Conservation (phyloP, 1,140 invertebrate species). For the Hermetia illucens region DNA sequence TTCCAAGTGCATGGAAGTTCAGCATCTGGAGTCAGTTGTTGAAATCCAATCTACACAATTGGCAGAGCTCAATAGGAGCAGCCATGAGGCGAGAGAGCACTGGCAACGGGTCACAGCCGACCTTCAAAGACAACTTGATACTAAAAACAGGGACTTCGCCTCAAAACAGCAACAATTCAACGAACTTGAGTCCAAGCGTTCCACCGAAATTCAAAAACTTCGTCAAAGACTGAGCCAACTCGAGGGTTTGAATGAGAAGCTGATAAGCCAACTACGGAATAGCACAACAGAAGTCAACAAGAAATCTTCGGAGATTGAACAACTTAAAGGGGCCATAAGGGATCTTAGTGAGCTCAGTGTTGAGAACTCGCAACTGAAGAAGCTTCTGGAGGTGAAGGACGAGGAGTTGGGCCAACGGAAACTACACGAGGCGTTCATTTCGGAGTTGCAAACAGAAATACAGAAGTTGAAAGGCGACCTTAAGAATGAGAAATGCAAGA, state of each 20-base stretch:
- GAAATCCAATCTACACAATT: too few species aligned
- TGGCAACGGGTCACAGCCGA: not conserved
- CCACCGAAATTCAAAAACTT: constrained; percentile 10
- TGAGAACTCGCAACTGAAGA: constrained; percentile 16
- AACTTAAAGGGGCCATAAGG: constrained; percentile 1
- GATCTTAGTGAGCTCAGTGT: constrained; percentile 20
- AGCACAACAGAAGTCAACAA: not conserved
- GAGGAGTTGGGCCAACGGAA: constrained; percentile 10
- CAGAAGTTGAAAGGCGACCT: constrained; percentile 11
- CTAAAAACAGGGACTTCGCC: not conserved
- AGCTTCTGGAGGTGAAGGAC: constrained; percentile 13
- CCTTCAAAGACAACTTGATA: too few species aligned
- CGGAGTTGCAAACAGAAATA: constrained; percentile 11
- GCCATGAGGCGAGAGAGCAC: too few species aligned
- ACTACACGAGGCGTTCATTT: constrained; percentile 12
- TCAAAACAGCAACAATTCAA: not conserved
- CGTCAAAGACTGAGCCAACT: constrained; percentile 19
- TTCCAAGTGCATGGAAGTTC: not conserved
- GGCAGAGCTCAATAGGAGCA: too few species aligned
- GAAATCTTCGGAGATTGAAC: not conserved
- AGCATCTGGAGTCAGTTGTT: too few species aligned
- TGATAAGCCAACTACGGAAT: not conserved
- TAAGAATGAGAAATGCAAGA: constrained; percentile 12
- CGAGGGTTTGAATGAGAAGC: constrained; percentile 6
- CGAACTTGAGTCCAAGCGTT: not conserved